Base-by-base conservation (phyloP, 2,888 invertebrate species). In the Syrphus vitripennis region DNA sequence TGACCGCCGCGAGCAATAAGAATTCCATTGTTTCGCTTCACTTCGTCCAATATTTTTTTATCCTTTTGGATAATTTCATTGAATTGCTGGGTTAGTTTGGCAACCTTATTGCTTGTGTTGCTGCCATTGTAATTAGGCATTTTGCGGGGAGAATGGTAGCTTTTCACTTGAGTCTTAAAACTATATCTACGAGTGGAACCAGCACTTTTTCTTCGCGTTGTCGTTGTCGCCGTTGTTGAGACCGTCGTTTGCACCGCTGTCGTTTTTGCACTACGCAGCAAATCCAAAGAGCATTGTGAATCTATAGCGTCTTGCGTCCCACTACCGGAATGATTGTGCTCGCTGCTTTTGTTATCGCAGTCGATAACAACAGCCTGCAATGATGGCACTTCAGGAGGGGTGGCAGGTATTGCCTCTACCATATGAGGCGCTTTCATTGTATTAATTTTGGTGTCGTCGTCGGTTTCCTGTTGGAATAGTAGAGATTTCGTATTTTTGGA, bases 1-100 rank as follows among this genome's bases (percentile, higher is more conserved):
- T 91, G 91, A 14, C 92, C 89, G 67, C 91, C 93, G 88, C 91
- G 92, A 88, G 90, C 90, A 90, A 90, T 88, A 80, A 93, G 88
- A 50, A 94, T 94, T 90, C 93, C 94, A 91, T 90, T 93, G 89
- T 94, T 94, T 70, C 94, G 92, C 90, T 94, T 94, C 5, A 94
- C 93, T 89, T 94, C 94, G 87, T 94, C 94, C 48, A 94, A 90
- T 7, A 94, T 89, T 4, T 90, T 89, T 12, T 90, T 89, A 83
- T 92, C 92, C 83, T 92, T 91, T 72, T 92, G 92, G 84, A 94
- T 93, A 89, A 95, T 93, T 90, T 95, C 94, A 90, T 96, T 95
- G 89, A 95, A 96, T 89, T 95, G 95, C 87, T 94, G 94, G 1
- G 96, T 95, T 78, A 96, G 91, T 90, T 95, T 94, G 59, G 95